phyloP scores from a whole-genome alignment of 2,888 invertebrate genomes.

The Drosophila pullipes region DNA sequence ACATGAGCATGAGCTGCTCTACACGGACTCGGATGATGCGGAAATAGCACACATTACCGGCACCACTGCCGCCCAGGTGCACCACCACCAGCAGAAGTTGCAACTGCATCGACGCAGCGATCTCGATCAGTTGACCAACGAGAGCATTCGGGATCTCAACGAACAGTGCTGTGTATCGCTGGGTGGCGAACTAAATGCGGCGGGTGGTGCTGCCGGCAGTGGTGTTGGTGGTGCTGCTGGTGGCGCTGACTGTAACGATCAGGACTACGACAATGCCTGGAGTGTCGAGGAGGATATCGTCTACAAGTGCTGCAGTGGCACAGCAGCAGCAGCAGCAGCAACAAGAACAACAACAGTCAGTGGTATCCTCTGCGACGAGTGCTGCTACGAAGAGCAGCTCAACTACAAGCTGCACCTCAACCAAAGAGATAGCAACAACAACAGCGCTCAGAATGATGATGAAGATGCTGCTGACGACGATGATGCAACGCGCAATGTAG shows the following conservation, averaged over 20 bases:
- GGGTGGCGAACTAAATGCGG: conserved; percentile 57
- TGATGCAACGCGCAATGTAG: neutral
- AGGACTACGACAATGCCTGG: conserved; percentile 82
- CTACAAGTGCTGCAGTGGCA: conserved; percentile 68
- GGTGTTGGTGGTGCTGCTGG: conserved; percentile 7
- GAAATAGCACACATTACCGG: conserved; percentile 87
- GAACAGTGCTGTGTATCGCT: conserved; percentile 84
- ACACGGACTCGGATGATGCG: conserved; percentile 89
- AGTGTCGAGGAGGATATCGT: conserved; percentile 83
- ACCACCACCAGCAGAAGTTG: conserved; percentile 69
- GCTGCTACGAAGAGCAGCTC: conserved; percentile 70
- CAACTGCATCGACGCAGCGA: conserved; percentile 74
- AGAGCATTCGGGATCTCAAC: conserved; percentile 82
- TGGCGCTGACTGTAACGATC: conserved; percentile 55
- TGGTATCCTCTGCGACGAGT: conserved; percentile 63
- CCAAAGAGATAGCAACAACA: conserved; percentile 66
- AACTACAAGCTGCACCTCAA: conserved; percentile 57
- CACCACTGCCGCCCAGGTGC: conserved; percentile 84
- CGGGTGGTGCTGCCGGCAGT: conserved; percentile 1
- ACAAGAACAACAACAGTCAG: conserved; percentile 26
- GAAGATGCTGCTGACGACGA: conserved; percentile 41
- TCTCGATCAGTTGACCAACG: conserved; percentile 83
- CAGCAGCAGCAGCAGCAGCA: conserved; percentile 26
- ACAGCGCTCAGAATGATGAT: conserved; percentile 19
- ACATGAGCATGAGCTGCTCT: conserved; percentile 83